Percentiles rank a stretch among this genome's conserved stretches.
Conservation (phyloP, 2,797 vertebrate species). For the Lutjanus argentimaculatus region DNA sequence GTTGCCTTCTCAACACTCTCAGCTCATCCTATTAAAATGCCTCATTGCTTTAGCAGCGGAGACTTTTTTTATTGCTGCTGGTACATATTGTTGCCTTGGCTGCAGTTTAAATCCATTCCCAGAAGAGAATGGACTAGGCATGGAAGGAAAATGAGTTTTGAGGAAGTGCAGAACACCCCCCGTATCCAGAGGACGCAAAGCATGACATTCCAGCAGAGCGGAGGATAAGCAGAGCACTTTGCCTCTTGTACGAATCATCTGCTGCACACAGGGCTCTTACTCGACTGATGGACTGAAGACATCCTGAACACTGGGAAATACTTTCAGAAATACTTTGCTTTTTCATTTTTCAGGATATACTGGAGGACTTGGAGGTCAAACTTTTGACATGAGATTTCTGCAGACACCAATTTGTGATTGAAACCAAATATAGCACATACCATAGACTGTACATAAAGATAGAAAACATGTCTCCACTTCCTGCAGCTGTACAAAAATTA, state of each 20-base stretch:
- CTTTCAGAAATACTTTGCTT: not conserved
- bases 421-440: not conserved
- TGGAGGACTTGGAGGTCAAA: slow-evolving; percentile 9
- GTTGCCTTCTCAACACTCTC: slow-evolving; percentile 72
- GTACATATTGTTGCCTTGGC: slow-evolving; percentile 77
- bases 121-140: slow-evolving; percentile 71
- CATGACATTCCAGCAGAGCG: slow-evolving; percentile 74
- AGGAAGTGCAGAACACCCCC: slow-evolving; percentile 68
- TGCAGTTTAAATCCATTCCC: slow-evolving; percentile 78
- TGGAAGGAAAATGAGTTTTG: slow-evolving; percentile 76
- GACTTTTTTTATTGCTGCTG: slow-evolving; percentile 70
- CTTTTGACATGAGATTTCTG: not conserved
- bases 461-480: too few species aligned
- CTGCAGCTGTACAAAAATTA: too few species aligned
- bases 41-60: slow-evolving; percentile 81
- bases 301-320: slow-evolving; percentile 29
- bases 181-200: slow-evolving; percentile 71
- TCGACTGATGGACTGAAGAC: slow-evolving; percentile 63
- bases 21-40: slow-evolving; percentile 83
- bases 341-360: not conserved
- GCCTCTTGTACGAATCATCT: slow-evolving; percentile 49
- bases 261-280: slow-evolving; percentile 46
- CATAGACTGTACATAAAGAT: too few species aligned
- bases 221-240: slow-evolving; percentile 75
- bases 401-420: not conserved